These are phyloP conservation scores for Okapia johnstoni DNA, from an alignment of 2,113 vertebrate genomes.

Conservation along the genomic window DNA sequence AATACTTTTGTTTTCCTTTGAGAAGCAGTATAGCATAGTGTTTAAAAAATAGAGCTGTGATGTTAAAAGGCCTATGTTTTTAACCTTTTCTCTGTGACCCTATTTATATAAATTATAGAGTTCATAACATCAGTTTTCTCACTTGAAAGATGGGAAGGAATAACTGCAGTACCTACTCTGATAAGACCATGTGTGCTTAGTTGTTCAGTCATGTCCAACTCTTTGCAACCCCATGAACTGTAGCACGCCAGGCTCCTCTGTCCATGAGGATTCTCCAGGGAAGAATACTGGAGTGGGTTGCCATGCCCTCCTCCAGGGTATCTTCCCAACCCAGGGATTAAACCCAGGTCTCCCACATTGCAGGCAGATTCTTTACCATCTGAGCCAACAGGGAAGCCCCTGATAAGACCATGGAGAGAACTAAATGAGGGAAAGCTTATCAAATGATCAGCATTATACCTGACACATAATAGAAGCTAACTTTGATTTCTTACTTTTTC, in stretches of 20 bases:
- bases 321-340: neutral
- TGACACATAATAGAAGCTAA: neutral
- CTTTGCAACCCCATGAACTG: neutral
- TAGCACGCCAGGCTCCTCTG: neutral
- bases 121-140: neutral
- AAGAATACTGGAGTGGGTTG: neutral
- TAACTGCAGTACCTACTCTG: neutral
- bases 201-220: neutral
- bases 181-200: neutral
- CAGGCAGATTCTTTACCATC: neutral
- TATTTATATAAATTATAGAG: neutral
- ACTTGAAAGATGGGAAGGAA: neutral
- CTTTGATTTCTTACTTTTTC: neutral
- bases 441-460: neutral
- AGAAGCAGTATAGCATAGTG: neutral
- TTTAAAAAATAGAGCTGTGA: constrained; percentile 1
- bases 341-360: neutral
- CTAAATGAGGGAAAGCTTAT: neutral
- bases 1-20: neutral
- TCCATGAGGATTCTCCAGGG: neutral
- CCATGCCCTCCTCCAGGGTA: neutral
- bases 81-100: neutral
- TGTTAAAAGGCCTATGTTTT: neutral
- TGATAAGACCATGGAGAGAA: neutral
- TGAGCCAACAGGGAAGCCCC: neutral